Evolutionary conservation across 2,113 vertebrate genomes (phyloP).

Genomic region (Anseranas semipalmata): DNA sequence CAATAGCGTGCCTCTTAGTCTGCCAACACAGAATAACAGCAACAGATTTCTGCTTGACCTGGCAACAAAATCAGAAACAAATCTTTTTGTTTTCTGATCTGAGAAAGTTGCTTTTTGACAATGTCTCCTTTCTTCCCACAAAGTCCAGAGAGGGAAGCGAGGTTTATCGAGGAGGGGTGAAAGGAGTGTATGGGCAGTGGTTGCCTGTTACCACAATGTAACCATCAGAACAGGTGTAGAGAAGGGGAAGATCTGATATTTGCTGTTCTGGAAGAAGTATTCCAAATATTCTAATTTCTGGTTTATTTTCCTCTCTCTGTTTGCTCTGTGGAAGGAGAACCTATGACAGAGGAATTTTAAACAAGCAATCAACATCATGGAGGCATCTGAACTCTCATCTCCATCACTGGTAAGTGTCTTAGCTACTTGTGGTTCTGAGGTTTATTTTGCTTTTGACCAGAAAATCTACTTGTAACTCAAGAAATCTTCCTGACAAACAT

Average conservation of each 20-base stretch:
- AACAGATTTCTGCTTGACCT: background rate
- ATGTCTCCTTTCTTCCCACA: background rate
- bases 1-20: background rate
- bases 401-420: background rate
- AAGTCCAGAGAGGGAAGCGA: background rate
- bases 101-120: background rate
- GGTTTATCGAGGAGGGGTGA: background rate
- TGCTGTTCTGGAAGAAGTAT: background rate
- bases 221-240: background rate
- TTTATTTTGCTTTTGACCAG: background rate
- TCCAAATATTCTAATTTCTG: background rate
- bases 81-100: background rate
- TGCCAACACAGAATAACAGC: background rate
- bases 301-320: background rate
- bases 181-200: background rate
- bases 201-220: background rate
- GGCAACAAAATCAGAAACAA: background rate
- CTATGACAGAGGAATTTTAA: background rate
- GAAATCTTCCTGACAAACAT: background rate
- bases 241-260: background rate
- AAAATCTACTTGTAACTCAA: background rate
- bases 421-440: background rate
- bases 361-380: fast-evolving
- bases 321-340: background rate
- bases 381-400: background rate